Evolutionary conservation across 2,113 vertebrate species (phyloP).

Genomic region (Tenrec ecaudatus): DNA sequence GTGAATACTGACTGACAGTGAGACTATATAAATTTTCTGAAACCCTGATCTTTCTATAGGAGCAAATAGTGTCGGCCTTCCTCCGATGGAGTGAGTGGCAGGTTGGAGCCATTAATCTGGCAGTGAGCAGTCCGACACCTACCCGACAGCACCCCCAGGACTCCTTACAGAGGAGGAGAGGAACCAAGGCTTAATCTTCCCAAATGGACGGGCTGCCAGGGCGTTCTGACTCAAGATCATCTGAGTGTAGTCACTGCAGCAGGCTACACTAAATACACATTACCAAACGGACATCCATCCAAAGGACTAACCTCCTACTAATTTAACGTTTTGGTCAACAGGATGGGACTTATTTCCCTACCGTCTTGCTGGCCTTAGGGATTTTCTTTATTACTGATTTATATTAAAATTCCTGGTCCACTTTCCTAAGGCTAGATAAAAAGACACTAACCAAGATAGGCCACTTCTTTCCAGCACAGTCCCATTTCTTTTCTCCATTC

Average conservation of each 20-base stretch:
- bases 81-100: too few species aligned
- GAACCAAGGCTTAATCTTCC: too few species aligned
- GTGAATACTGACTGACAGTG: too few species aligned
- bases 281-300: not conserved
- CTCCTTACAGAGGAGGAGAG: too few species aligned
- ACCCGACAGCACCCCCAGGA: not conserved
- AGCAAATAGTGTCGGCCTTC: too few species aligned
- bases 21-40: too few species aligned
- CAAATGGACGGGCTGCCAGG: too few species aligned
- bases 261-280: not conserved
- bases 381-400: not conserved
- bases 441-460: slow-evolving; percentile 91
- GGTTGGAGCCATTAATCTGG: too few species aligned
- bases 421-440: not conserved
- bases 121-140: not conserved
- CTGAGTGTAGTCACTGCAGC: not conserved
- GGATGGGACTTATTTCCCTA: not conserved
- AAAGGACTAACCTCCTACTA: not conserved
- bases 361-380: not conserved
- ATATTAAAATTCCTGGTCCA: not conserved
- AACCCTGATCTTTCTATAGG: too few species aligned
- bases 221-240: fast-evolving
- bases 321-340: not conserved
- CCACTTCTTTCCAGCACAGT: slow-evolving; percentile 93
- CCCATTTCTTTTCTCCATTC: slow-evolving; percentile 83